A percentile compares a stretch with the other conserved stretches of the same genome.
These are phyloP conservation scores for Phanerotoma sp. DNA, from an alignment of 2,888 invertebrate species.

Conservation along the genomic window DNA sequence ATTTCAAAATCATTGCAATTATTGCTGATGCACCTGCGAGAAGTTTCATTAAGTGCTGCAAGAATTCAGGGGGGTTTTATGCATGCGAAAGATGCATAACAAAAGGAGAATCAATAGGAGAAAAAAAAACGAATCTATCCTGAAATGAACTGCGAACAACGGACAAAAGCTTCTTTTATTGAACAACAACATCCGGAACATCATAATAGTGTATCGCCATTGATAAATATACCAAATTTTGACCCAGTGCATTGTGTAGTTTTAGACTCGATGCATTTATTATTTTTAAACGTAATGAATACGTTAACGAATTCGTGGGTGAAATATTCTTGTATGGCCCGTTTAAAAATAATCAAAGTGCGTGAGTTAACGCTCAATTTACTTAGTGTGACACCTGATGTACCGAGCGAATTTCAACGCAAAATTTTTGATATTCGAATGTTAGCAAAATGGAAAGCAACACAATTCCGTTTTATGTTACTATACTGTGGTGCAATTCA, in stretches of 20 bases:
- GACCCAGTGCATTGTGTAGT: not conserved
- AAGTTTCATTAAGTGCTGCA: not conserved
- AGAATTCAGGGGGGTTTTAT: not conserved
- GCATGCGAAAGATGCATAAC: not conserved
- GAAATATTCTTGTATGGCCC: not conserved
- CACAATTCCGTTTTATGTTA: not conserved
- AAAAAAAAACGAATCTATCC: not conserved
- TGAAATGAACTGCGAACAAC: not conserved
- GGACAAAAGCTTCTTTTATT: not conserved
- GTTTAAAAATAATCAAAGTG: not conserved
- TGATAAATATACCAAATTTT: not conserved
- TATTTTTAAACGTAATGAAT: not conserved
- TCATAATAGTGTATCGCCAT: not conserved
- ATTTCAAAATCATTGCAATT: constrained; percentile 20
- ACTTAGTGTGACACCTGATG: not conserved
- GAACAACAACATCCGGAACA: not conserved
- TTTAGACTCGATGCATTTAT: not conserved
- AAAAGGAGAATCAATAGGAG: not conserved
- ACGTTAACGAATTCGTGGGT: not conserved
- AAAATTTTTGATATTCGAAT: not conserved
- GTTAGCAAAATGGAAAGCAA: not conserved
- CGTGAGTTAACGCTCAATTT: not conserved
- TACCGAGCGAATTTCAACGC: not conserved
- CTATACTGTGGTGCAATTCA: too few relatives aligned
- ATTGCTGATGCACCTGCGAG: constrained; percentile 17